A percentile compares a stretch with the other conserved stretches of the same genome.
Conservation (phyloP, 2,797 vertebrate genomes). For the Syngnathus acus region DNA sequence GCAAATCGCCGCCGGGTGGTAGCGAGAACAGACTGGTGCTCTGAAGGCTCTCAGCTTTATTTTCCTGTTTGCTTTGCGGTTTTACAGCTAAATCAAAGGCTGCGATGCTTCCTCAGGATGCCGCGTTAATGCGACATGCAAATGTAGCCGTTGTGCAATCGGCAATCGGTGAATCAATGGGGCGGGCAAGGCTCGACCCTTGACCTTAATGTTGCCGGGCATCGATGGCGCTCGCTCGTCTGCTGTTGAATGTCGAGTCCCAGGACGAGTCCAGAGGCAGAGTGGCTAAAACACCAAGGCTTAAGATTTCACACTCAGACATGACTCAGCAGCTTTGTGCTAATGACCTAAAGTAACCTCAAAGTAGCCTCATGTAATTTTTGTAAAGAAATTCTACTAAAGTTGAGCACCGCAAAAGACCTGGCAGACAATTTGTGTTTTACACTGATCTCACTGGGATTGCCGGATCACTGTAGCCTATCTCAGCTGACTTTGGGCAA, state of each 20-base stretch:
- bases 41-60: not conserved
- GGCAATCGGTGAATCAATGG: not conserved
- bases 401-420: not conserved
- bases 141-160: not conserved
- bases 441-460: no score
- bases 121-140: not conserved
- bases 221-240: slow-evolving; percentile 36
- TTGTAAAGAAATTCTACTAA: not conserved
- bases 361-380: not conserved
- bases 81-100: not conserved
- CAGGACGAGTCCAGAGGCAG: slow-evolving; percentile 9
- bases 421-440: not conserved
- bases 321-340: slow-evolving; percentile 29
- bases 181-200: not conserved
- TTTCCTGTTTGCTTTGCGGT: not conserved
- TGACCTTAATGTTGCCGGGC: slow-evolving; percentile 1
- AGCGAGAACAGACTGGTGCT: slow-evolving; percentile 7
- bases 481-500: no score
- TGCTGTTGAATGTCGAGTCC: slow-evolving; percentile 52
- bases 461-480: no score
- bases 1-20: slow-evolving; percentile 25
- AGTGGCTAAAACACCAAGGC: slow-evolving; percentile 18
- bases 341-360: slow-evolving; percentile 34
- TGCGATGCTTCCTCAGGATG: not conserved
- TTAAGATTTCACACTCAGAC: slow-evolving; percentile 44